Conservation (phyloP, 2,113 vertebrate species). For the Pluvialis apricaria region DNA sequence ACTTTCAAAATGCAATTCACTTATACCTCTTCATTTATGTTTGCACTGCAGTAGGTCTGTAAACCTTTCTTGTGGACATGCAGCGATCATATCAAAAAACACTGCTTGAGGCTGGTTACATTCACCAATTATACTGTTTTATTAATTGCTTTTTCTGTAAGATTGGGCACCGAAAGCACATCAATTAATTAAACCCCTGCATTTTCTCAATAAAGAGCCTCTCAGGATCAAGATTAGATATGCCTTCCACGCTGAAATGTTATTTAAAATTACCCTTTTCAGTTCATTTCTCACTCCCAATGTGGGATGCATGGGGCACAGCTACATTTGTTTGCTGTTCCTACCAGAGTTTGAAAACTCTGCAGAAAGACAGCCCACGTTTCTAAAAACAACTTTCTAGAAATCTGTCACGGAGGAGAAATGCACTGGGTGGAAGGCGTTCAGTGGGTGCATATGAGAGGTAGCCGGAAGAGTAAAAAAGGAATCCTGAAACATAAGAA, state of each 20-base stretch:
- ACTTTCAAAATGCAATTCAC: background rate
- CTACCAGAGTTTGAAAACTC: background rate
- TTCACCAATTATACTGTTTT: background rate
- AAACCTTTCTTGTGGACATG: background rate
- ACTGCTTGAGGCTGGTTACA: background rate
- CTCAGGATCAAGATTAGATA: constrained; percentile 14
- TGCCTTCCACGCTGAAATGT: background rate
- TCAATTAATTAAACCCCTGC: background rate
- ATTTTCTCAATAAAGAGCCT: background rate
- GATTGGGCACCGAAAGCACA: background rate
- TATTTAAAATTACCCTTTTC: constrained; percentile 23
- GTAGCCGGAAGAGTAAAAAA: background rate
- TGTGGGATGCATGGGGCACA: background rate
- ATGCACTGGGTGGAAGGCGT: background rate
- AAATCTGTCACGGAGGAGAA: background rate
- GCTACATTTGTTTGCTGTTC: constrained; percentile 12
- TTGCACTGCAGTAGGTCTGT: background rate
- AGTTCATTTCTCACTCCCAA: background rate
- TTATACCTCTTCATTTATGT: background rate
- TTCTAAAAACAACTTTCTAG: background rate
- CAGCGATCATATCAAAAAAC: background rate
- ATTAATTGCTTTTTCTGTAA: background rate
- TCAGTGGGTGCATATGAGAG: background rate
- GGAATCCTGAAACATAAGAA: background rate
- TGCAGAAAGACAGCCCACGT: background rate